Evolutionary conservation across 2,797 vertebrate genomes (phyloP), one percentile per base, ranked within the genome.

Genomic region (Sebastes baramenuke): DNA sequence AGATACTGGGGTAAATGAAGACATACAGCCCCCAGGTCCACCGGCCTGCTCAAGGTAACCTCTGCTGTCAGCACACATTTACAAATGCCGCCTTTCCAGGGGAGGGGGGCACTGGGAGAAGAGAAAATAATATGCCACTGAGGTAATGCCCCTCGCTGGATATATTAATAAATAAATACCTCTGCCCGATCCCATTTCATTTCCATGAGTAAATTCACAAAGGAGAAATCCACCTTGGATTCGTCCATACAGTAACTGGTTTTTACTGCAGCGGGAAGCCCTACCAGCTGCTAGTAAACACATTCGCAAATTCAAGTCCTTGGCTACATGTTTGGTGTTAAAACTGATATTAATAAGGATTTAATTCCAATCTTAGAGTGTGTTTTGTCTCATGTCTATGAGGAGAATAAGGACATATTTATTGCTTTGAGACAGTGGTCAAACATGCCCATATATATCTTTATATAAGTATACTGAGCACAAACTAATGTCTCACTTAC

Each of bases 1-100:
- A 95, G 94, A 96, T 96, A 94, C 91, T 81, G 81, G 89, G 93
- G 93, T 95, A 96, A 96, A 96, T 96, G 95, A 96, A 96, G 96
- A 96, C 95, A 95, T 96, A 96, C 95, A 92, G 93, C 95, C 94
- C 89, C 92, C 85, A 92, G 95, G 95, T 95, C 93, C 89, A 87
- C 84, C 89, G 72, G 92, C 90, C 88, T 82, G 92, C 93, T 96
- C 95, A 96, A 96, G 96, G 96, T 96, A 94, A 96, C 96, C 96
- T 96, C 94, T 96, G 93, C 95, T 96, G 96, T 96, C 96, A 94
- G 92, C 87, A 90, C 87, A 91, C 94, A 94, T 96, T 96, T 95
- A 93, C 95, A 92, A 94, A 95, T 94, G 93, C 87, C 22, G 91
- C 93, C 92, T 87, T 80, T 83, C 38, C 91, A 88, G 88, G 70